phyloP scores from a whole-genome alignment of 2,113 vertebrate genomes.

The Hippocampus abdominalis region DNA sequence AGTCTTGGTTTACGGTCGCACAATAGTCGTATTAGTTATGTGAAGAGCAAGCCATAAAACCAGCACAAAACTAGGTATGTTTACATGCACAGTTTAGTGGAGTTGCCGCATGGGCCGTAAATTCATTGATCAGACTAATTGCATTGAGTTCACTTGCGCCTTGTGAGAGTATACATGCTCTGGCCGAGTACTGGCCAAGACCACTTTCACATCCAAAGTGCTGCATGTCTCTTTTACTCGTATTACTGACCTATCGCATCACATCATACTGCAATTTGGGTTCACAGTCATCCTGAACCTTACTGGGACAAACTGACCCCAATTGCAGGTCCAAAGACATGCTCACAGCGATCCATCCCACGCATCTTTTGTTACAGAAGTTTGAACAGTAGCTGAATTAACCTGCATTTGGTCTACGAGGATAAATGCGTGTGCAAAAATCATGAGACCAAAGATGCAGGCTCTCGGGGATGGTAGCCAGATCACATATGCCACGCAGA shows the following conservation, averaged over 20 bases:
- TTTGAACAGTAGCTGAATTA: neutral
- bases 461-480: neutral
- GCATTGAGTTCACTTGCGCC: neutral
- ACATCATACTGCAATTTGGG: too few relatives aligned
- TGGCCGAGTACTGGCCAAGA: neutral
- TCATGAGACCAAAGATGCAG: neutral
- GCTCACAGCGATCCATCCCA: neutral
- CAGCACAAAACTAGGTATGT: neutral
- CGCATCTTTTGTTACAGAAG: neutral
- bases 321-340: neutral
- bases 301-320: neutral
- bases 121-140: neutral
- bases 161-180: neutral
- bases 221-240: neutral
- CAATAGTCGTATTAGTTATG: neutral
- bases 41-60: slow-evolving; percentile 1
- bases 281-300: neutral
- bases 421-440: neutral
- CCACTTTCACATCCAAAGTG: neutral
- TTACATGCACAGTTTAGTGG: neutral
- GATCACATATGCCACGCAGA: neutral
- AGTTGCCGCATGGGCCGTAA: neutral
- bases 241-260: too few relatives aligned
- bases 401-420: neutral
- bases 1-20: slow-evolving; percentile 5